phyloP scores from a whole-genome alignment of 2,888 invertebrate species.

The Invenusta paracnida region DNA sequence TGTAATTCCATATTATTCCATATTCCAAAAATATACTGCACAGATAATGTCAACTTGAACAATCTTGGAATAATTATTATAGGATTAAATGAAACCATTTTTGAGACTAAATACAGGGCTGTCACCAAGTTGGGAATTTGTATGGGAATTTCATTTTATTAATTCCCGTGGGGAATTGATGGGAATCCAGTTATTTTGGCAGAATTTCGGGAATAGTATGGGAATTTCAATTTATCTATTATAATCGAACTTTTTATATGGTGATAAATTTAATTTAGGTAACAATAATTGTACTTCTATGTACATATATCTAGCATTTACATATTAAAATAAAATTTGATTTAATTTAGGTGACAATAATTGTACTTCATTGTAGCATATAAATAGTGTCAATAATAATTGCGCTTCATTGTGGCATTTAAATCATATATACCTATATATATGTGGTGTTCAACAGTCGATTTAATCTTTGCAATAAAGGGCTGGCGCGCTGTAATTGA shows the following conservation, averaged over 20 bases:
- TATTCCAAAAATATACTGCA: too few species aligned
- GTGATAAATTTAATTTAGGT: neutral
- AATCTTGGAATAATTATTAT: neutral
- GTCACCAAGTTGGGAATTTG: neutral
- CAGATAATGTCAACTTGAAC: too few species aligned
- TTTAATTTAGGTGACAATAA: neutral
- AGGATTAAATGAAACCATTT: conserved; percentile 51
- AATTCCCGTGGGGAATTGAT: neutral
- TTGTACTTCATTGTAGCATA: neutral
- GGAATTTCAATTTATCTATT: neutral
- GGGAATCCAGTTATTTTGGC: neutral
- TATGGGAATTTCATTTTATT: too few species aligned
- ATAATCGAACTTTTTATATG: neutral
- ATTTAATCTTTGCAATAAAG: too few species aligned
- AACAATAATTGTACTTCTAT: neutral
- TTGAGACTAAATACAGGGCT: neutral
- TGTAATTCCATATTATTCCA: too few species aligned
- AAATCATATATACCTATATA: too few species aligned
- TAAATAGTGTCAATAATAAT: neutral
- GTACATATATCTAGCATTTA: too few species aligned
- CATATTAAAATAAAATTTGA: too few species aligned
- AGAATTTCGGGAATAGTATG: neutral
- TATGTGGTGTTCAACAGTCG: too few species aligned
- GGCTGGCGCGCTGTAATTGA: too few species aligned
- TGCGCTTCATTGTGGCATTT: neutral